Evolutionary conservation across 2,797 vertebrate species (phyloP).

Genomic region (Acanthurus lineatus): DNA sequence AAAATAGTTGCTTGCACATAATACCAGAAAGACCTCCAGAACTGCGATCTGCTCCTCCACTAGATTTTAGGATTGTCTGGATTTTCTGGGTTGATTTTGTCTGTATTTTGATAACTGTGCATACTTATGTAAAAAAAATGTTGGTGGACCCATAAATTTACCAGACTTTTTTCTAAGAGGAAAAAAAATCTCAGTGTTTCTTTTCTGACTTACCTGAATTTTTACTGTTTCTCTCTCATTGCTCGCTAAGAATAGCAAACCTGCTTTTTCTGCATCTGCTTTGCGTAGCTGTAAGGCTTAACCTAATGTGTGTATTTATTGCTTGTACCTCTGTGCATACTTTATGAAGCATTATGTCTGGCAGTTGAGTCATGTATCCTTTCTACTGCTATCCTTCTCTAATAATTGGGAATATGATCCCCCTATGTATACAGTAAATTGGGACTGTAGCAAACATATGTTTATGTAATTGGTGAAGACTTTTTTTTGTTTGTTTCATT

Average conservation of each 20-base stretch:
- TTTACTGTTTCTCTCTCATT: conserved; percentile 99
- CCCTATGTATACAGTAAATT: conserved; percentile 99
- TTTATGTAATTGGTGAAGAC: conserved; percentile 99
- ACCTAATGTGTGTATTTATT: conserved; percentile 99
- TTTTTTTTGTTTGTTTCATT: conserved; percentile 91
- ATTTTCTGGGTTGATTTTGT: conserved; percentile 99
- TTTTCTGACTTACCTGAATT: conserved; percentile 99
- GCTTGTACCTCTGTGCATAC: conserved; percentile 99
- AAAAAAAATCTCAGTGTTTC: conserved; percentile 97
- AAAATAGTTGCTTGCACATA: conserved; percentile 99
- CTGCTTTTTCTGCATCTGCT: conserved; percentile 99
- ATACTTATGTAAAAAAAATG: conserved; percentile 98
- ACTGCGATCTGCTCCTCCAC: conserved; percentile 99
- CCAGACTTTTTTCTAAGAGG: conserved; percentile 97
- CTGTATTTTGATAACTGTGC: conserved; percentile 99
- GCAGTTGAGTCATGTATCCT: conserved; percentile 99
- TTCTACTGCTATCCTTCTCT: conserved; percentile 97
- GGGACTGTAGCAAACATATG: conserved; percentile 98
- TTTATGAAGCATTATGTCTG: conserved; percentile 99
- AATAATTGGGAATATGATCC: conserved; percentile 97
- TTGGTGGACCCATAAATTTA: conserved; percentile 99
- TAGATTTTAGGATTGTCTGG: conserved; percentile 99
- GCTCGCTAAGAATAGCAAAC: conserved; percentile 99
- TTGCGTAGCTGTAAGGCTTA: conserved; percentile 99
- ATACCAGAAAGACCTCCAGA: conserved; percentile 99